phyloP scores from a whole-genome alignment of 2,797 vertebrate species.

The Sebastes elongatus region DNA sequence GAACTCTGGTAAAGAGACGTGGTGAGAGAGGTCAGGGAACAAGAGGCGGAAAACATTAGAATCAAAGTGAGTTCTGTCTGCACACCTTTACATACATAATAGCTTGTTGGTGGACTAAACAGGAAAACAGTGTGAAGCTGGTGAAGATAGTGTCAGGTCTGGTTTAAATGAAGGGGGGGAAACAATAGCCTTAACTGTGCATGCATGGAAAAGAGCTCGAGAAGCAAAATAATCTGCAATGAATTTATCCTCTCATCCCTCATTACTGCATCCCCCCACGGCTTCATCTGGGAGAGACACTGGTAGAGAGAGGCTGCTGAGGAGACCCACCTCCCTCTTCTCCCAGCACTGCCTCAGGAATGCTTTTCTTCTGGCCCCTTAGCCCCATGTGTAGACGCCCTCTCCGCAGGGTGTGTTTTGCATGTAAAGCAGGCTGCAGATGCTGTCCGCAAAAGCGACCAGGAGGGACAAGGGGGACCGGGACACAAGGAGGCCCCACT shows the following conservation, averaged over 20 bases:
- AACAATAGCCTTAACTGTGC: slow-evolving; percentile 39
- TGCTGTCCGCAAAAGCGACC: slow-evolving; percentile 78
- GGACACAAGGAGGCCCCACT: slow-evolving; percentile 80
- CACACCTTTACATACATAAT: neutral
- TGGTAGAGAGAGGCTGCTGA: slow-evolving; percentile 74
- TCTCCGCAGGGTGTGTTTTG: slow-evolving; percentile 82
- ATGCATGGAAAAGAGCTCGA: slow-evolving; percentile 61
- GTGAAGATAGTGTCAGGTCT: slow-evolving; percentile 13
- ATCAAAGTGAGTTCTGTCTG: neutral
- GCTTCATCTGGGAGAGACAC: slow-evolving; percentile 70
- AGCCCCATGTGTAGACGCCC: slow-evolving; percentile 81
- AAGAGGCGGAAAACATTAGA: slow-evolving; percentile 10
- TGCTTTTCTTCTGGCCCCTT: slow-evolving; percentile 80
- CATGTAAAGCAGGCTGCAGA: slow-evolving; percentile 84
- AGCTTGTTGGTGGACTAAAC: neutral
- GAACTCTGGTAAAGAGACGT: slow-evolving; percentile 1
- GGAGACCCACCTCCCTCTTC: slow-evolving; percentile 78
- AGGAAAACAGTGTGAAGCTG: neutral
- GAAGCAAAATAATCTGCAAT: slow-evolving; percentile 65
- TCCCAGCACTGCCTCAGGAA: slow-evolving; percentile 79
- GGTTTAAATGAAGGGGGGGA: slow-evolving; percentile 41
- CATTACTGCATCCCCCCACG: slow-evolving; percentile 70
- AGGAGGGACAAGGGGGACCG: slow-evolving; percentile 72
- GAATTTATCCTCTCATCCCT: slow-evolving; percentile 73
- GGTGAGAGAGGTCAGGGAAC: slow-evolving; percentile 1